Percentiles rank a stretch among this genome's conserved stretches.
Conservation (phyloP, 2,888 invertebrate genomes). For the Pilophorus perplexus region DNA sequence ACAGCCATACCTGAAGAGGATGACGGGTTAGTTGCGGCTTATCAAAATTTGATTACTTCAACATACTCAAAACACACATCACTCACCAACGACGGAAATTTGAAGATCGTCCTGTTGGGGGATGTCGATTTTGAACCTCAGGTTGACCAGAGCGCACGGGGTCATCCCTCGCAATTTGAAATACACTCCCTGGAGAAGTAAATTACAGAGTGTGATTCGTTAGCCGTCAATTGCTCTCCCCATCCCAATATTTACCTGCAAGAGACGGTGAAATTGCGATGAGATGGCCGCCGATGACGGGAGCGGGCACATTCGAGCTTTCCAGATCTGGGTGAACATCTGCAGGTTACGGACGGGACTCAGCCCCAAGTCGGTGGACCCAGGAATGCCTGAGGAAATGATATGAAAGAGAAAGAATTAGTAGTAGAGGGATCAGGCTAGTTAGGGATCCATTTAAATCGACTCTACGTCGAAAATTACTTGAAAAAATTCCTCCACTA, state of each 20-base stretch:
- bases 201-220: too few species aligned
- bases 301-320: conserved; percentile 61
- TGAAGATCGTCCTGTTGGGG: conserved; percentile 78
- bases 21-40: too few species aligned
- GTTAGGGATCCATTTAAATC: too few species aligned
- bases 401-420: not conserved
- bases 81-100: conserved; percentile 58
- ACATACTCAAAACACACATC: not conserved
- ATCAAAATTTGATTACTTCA: not conserved
- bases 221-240: too few species aligned
- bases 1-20: conserved; percentile 80
- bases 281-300: conserved; percentile 55
- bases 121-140: conserved; percentile 78
- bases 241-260: too few species aligned
- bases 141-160: conserved; percentile 79
- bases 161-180: conserved; percentile 86
- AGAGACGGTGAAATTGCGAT: conserved; percentile 56
- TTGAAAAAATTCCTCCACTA: too few species aligned
- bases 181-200: conserved; percentile 65
- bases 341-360: conserved; percentile 63
- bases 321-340: conserved; percentile 83
- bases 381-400: conserved; percentile 70
- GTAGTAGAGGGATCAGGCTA: too few species aligned
- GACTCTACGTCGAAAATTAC: too few species aligned
- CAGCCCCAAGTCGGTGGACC: conserved; percentile 61